Conservation (phyloP, 2,113 vertebrate species). For the Chaetorhynchus papuensis region DNA sequence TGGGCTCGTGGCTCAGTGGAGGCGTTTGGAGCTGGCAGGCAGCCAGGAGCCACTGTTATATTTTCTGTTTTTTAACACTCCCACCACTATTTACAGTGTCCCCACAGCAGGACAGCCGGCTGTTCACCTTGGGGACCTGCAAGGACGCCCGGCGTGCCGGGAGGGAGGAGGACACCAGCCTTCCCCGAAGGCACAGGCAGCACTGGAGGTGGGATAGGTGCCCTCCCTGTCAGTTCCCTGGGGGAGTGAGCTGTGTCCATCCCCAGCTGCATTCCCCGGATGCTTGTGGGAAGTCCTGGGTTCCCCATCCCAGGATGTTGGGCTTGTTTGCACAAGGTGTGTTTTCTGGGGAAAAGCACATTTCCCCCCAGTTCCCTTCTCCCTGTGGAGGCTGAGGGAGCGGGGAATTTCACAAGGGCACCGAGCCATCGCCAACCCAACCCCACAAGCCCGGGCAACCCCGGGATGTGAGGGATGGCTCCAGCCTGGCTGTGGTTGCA, state of each 20-base stretch:
- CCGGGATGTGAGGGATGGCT: not conserved
- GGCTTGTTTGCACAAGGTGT: not conserved
- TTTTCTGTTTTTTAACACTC: not conserved
- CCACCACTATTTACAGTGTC: slow-evolving; percentile 24
- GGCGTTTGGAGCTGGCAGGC: not conserved
- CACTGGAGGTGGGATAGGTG: accelerated
- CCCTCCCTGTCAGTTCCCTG: accelerated
- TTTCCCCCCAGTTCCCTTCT: not conserved
- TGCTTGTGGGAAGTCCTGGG: not conserved
- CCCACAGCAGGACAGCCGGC: not conserved
- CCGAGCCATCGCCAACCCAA: not conserved
- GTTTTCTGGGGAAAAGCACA: not conserved
- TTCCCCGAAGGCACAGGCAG: accelerated
- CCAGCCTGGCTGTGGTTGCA: slow-evolving; percentile 8
- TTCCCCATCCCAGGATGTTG: not conserved
- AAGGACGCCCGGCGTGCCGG: accelerated
- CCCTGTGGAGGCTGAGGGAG: not conserved
- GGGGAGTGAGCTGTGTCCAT: not conserved
- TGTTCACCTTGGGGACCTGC: not conserved
- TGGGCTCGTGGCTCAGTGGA: not conserved
- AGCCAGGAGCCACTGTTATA: not conserved
- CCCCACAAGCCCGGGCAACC: not conserved
- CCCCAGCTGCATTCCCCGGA: not conserved
- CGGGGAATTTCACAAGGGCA: slow-evolving; percentile 1
- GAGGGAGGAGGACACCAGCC: not conserved